Conservation (phyloP, 2,888 invertebrate genomes). For the Monoplex corrugatus region DNA sequence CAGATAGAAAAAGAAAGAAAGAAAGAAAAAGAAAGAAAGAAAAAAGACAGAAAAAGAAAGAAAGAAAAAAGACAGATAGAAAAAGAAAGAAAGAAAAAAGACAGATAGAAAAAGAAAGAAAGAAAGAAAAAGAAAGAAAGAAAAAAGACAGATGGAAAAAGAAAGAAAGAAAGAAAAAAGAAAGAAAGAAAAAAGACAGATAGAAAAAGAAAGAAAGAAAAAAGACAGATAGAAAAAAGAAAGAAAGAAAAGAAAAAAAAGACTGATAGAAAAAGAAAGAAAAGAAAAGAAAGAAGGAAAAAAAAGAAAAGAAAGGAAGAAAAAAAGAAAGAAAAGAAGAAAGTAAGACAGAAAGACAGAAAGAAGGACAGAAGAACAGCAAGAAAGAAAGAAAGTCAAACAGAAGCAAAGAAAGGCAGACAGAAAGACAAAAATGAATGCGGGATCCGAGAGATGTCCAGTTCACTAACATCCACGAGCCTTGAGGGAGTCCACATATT, state of each 20-base stretch:
- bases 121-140: no score
- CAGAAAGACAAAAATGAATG: not conserved
- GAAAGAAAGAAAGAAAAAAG: not conserved
- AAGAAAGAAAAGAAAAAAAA: not conserved
- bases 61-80: not conserved
- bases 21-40: no score
- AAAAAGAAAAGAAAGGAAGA: not conserved
- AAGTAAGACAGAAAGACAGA: no score
- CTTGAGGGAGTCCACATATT: slow-evolving; percentile 41
- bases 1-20: no score
- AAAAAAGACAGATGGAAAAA: not conserved
- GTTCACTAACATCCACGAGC: slow-evolving; percentile 41
- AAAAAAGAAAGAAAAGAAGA: not conserved
- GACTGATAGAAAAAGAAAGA: not conserved
- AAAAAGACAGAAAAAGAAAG: not conserved
- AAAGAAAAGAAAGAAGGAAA: not conserved
- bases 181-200: not conserved
- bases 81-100: not conserved
- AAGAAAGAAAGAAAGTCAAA: not conserved
- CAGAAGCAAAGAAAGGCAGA: not conserved
- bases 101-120: not conserved
- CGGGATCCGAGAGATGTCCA: not conserved
- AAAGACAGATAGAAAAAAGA: not conserved
- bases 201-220: not conserved
- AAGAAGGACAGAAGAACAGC: not conserved